Evolutionary conservation across 2,797 vertebrate species (phyloP).

Genomic region (Brachyrhaphis roseni): DNA sequence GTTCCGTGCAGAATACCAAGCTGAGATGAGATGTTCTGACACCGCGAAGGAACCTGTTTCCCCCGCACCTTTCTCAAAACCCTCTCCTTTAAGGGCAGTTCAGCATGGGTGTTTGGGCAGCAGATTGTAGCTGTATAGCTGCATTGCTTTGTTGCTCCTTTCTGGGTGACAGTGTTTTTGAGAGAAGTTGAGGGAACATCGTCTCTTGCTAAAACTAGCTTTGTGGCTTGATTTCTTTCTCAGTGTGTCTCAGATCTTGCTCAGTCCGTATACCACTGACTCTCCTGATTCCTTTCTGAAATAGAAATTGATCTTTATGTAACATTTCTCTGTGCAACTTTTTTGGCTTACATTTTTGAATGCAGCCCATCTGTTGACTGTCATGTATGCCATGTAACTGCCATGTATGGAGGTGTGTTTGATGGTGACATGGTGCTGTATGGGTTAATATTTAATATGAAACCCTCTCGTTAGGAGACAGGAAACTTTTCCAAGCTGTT

Average conservation of each 20-base stretch:
- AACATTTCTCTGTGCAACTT: background rate
- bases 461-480: conserved; percentile 62
- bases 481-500: conserved; percentile 74
- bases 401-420: conserved; percentile 37
- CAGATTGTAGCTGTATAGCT: background rate
- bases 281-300: background rate
- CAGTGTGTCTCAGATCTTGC: background rate
- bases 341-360: background rate
- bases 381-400: conserved; percentile 27
- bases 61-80: background rate
- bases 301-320: background rate
- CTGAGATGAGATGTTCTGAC: conserved; percentile 41
- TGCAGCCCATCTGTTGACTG: background rate
- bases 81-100: conserved; percentile 3
- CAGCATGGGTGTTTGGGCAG: background rate
- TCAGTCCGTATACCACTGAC: background rate
- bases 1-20: conserved; percentile 53
- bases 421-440: conserved; percentile 59
- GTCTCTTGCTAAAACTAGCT: conserved; percentile 65
- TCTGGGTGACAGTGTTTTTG: background rate
- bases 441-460: conserved; percentile 75
- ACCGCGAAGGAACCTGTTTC: background rate
- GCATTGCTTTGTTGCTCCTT: conserved; percentile 34
- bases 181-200: conserved; percentile 19
- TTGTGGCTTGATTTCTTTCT: conserved; percentile 34